Base-by-base conservation (phyloP, 2,888 invertebrate genomes). In the Campoletis raptor region DNA sequence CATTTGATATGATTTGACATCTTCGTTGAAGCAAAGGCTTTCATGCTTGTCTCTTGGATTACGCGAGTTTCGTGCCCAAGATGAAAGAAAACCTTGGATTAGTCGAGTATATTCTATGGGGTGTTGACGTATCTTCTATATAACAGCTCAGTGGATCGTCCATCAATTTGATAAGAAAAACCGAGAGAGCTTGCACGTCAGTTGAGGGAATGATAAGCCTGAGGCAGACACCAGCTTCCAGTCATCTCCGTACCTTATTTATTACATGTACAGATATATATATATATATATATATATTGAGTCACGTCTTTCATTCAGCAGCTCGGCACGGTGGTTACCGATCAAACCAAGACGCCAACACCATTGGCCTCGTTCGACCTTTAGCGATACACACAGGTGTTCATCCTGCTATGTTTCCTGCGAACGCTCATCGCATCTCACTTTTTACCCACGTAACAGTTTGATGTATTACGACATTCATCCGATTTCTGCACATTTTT, bases 151-250 rank as follows among this genome's bases (percentile, higher is more conserved):
- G 57, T 9, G 83, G 77, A 83, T 83, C 86, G 83, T 86, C 77
- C 83, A 83, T 86, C 80, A 86, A 86, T 83, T 81, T 86, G 86
- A 86, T 86, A 83, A 80, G 83, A 83, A 83, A 86, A 72, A 40
- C 77, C 76, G 83, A 70, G 85, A 81, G 80, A 86, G 85, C 83
- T 24, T 15, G 61, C 67, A 18, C 57, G 61, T 83, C 83, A 81
- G 83, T 77, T 40, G 61, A 73, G 67, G 81, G 72, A 83, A 83
- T 86, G 86, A 86, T 86, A 83, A 83, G 86, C 81, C 86, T 57
- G 67, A 24, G 79, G 79, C 82, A 67, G 70, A 77, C 70, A 36
- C 54, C 64, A 66, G 78, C 78, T 80, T 52, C 80, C 69, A 70
- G 76, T 80, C 66, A 70, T 82, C 76, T 45, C 57, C 15, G 36